Conservation (phyloP, 2,113 vertebrate species). For the Chiloscyllium plagiosum region DNA sequence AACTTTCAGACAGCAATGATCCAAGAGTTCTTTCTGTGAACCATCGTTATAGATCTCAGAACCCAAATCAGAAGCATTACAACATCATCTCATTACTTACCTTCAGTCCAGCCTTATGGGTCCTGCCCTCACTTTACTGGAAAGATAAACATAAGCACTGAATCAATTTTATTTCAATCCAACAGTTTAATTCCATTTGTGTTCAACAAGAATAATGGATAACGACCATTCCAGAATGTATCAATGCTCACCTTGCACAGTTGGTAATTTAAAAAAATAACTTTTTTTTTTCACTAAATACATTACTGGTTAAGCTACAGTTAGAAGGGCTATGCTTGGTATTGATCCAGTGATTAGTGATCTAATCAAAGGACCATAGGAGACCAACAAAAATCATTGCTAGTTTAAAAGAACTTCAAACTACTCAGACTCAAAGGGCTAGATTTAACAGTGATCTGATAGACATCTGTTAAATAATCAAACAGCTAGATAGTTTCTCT, state of each 20-base stretch:
- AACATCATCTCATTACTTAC: neutral
- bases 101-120: neutral
- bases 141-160: neutral
- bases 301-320: too few species aligned
- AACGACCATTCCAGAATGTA: neutral
- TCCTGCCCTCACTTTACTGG: neutral
- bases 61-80: neutral
- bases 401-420: too few species aligned
- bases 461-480: too few species aligned
- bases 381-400: too few species aligned
- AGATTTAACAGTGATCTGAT: too few species aligned
- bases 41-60: neutral
- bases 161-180: neutral
- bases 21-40: neutral
- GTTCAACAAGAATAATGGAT: neutral
- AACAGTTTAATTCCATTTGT: neutral
- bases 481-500: too few species aligned
- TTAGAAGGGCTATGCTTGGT: too few species aligned
- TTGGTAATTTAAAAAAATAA: too few species aligned
- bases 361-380: too few species aligned
- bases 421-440: too few species aligned
- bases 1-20: neutral
- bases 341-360: too few species aligned
- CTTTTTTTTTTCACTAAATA: too few species aligned
- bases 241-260: neutral